Percentiles rank a stretch among this genome's conserved stretches.
These are phyloP conservation scores for Serranochromis macrocephalus DNA, from an alignment of 2,113 vertebrate species.

Conservation along the genomic window DNA sequence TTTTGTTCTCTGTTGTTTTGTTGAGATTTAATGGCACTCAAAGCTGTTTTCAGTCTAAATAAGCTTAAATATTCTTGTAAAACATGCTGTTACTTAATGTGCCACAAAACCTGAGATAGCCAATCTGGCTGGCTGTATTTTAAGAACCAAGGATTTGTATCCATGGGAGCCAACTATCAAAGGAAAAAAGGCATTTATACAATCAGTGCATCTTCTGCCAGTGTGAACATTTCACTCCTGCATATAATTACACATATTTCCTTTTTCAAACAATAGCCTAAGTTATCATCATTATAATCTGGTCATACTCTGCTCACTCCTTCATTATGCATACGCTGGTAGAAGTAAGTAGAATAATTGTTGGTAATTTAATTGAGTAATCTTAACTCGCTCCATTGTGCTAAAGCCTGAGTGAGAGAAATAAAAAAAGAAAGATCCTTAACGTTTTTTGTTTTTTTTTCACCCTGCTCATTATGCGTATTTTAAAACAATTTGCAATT, in stretches of 20 bases:
- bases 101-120: neutral
- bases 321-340: conserved; percentile 53
- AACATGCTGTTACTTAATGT: conserved; percentile 11
- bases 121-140: conserved; percentile 14
- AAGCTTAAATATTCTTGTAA: conserved; percentile 2
- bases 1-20: neutral
- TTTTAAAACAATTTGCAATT: conserved; percentile 88
- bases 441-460: conserved; percentile 69
- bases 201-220: conserved; percentile 11
- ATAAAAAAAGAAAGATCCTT: conserved; percentile 88
- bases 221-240: conserved; percentile 24
- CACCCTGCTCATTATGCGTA: conserved; percentile 85
- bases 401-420: conserved; percentile 84
- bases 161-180: conserved; percentile 29
- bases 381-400: conserved; percentile 88
- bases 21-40: neutral
- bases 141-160: conserved; percentile 19
- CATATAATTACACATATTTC: conserved; percentile 17
- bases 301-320: conserved; percentile 17
- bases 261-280: conserved; percentile 36
- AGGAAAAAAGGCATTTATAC: neutral
- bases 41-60: neutral
- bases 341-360: conserved; percentile 68
- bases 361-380: conserved; percentile 90
- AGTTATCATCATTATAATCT: conserved; percentile 58